phyloP scores from a whole-genome alignment of 1,140 invertebrate genomes.

The Sycophila sp. region DNA sequence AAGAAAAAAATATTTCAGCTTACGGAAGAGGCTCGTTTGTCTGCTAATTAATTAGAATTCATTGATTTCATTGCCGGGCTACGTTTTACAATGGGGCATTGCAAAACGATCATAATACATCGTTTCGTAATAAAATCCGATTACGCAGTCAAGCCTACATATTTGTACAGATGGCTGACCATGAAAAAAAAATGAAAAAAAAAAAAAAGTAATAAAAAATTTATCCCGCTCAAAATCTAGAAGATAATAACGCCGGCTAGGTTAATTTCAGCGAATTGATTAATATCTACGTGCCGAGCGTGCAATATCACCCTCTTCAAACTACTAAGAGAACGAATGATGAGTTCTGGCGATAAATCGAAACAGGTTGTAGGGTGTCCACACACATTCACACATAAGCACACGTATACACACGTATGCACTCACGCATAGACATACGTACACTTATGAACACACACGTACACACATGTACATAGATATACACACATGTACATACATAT shows the following conservation, averaged over 20 bases:
- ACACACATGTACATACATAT: neutral
- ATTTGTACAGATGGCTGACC: neutral
- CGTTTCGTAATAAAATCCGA: neutral
- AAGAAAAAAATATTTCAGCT: too few species aligned
- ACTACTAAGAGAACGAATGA: neutral
- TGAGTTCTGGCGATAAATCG: constrained; percentile 7
- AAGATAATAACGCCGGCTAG: neutral
- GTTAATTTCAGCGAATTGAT: neutral
- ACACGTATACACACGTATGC: neutral
- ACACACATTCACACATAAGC: too few species aligned
- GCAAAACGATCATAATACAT: too few species aligned
- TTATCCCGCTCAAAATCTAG: neutral
- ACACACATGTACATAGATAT: neutral
- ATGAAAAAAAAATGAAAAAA: neutral
- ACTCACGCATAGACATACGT: neutral
- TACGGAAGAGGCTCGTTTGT: too few species aligned
- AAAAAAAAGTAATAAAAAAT: neutral
- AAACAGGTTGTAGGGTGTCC: constrained; percentile 6
- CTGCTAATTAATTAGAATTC: too few species aligned
- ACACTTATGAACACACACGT: neutral
- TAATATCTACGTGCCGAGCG: neutral
- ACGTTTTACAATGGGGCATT: too few species aligned
- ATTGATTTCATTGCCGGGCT: too few species aligned
- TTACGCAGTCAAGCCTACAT: neutral
- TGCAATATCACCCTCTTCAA: neutral